Percentiles rank a stretch among this genome's conserved stretches.
These are phyloP conservation scores for Pachyuromys duprasi DNA, from an alignment of 2,797 vertebrate species.

Conservation along the genomic window DNA sequence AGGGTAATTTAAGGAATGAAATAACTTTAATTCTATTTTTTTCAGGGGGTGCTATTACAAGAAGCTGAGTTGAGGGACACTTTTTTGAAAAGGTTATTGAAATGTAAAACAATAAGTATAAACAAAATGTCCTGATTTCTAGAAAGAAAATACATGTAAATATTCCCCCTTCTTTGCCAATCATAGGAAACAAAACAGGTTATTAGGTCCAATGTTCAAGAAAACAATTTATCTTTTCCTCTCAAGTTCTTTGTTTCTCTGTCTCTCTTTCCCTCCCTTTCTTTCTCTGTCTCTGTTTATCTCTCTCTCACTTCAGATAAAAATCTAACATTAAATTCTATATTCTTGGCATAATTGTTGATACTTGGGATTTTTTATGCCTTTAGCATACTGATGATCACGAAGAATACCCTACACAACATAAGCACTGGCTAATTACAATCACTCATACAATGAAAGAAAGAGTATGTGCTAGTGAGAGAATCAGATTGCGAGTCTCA, in stretches of 20 bases:
- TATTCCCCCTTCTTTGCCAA: neutral
- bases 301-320: neutral
- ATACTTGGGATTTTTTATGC: neutral
- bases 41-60: neutral
- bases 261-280: neutral
- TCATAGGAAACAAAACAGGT: neutral
- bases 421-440: neutral
- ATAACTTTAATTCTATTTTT: neutral
- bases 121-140: neutral
- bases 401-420: constrained; percentile 5
- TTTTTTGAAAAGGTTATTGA: constrained; percentile 3
- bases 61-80: neutral
- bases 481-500: constrained; percentile 16
- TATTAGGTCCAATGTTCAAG: neutral
- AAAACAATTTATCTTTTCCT: neutral
- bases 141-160: neutral
- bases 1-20: neutral
- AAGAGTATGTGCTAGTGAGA: neutral
- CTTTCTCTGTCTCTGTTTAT: neutral
- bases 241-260: neutral
- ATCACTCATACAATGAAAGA: neutral
- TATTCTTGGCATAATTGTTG: constrained; percentile 49
- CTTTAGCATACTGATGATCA: neutral
- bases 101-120: neutral
- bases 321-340: neutral